Percentiles rank a stretch among this genome's conserved stretches.
These are phyloP conservation scores for Tauraco hartlaubi DNA, from an alignment of 2,797 vertebrate genomes.

Conservation along the genomic window DNA sequence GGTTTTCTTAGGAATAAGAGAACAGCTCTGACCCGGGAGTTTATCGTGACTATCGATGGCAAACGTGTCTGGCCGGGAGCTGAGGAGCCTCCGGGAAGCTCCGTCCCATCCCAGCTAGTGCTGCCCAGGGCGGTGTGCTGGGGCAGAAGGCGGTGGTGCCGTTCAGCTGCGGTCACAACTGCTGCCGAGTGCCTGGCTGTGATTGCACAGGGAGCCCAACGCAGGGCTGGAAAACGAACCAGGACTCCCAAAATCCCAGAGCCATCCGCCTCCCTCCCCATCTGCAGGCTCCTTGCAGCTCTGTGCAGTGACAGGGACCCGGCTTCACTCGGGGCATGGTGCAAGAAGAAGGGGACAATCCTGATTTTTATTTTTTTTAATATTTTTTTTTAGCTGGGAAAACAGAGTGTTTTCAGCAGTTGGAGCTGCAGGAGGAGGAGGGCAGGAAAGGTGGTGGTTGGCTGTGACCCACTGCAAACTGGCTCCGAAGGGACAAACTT, in stretches of 20 bases:
- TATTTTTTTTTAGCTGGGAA: neutral
- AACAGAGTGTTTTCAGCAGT: neutral
- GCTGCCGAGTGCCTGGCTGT: neutral
- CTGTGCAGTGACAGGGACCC: rapidly evolving
- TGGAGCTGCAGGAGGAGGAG: neutral
- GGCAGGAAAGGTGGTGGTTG: neutral
- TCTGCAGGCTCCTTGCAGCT: neutral
- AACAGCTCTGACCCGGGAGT: neutral
- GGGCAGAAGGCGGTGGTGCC: neutral
- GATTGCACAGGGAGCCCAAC: neutral
- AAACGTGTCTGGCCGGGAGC: neutral
- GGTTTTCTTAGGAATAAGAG: neutral
- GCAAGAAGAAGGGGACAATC: neutral
- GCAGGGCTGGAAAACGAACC: neutral
- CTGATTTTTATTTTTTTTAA: neutral
- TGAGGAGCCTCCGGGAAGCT: neutral
- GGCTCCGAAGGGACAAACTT: neutral
- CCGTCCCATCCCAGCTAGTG: neutral
- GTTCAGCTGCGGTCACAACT: neutral
- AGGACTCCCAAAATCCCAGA: neutral
- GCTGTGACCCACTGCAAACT: neutral
- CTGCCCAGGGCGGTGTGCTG: rapidly evolving
- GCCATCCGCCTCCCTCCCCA: neutral
- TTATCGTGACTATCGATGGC: neutral
- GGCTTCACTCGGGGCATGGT: rapidly evolving